These are phyloP conservation scores for Thripadectes ignobilis DNA, from an alignment of 2,797 vertebrate genomes.

Conservation along the genomic window DNA sequence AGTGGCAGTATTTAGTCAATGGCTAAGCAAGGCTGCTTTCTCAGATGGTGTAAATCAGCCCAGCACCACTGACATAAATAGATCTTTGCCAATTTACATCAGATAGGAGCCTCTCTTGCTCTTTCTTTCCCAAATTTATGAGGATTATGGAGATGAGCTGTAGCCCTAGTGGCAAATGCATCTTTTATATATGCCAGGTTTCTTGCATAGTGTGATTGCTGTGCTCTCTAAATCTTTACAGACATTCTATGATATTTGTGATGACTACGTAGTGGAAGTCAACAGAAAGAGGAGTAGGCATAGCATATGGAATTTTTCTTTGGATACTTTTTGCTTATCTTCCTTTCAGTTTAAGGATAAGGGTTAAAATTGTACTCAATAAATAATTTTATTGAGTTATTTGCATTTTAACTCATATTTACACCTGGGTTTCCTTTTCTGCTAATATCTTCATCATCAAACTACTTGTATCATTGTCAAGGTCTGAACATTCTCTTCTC, in stretches of 20 bases:
- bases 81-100: constrained; percentile 34
- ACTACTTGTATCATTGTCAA: not conserved
- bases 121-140: constrained; percentile 62
- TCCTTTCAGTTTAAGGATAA: not conserved
- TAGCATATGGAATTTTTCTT: not conserved
- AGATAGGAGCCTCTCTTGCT: constrained; percentile 6
- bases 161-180: constrained; percentile 52
- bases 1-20: not conserved
- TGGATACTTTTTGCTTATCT: not conserved
- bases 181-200: constrained; percentile 66
- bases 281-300: not conserved
- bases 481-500: not conserved
- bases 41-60: constrained; percentile 33
- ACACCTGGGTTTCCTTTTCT: not conserved
- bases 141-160: constrained; percentile 69
- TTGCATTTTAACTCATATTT: not conserved
- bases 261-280: not conserved
- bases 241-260: constrained; percentile 39
- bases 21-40: not conserved
- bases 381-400: not conserved
- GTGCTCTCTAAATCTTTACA: constrained; percentile 39
- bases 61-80: not conserved
- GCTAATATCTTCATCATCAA: not conserved
- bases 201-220: constrained; percentile 21
- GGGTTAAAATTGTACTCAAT: not conserved